Conservation (phyloP, 2,797 vertebrate genomes). For the Pangasius sanitwongsei region DNA sequence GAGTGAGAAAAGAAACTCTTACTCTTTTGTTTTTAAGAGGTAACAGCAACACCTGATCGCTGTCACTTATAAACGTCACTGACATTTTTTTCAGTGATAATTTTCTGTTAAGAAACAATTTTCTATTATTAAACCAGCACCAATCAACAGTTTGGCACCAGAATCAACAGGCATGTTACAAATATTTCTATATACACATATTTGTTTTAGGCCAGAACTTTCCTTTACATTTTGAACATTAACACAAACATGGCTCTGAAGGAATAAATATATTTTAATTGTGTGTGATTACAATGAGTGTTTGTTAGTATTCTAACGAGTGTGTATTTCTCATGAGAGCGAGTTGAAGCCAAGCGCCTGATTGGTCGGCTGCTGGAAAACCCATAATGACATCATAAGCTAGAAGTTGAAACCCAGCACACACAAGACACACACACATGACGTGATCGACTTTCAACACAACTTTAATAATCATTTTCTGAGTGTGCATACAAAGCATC, state of each 20-base stretch:
- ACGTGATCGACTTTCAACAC: slow-evolving; percentile 65
- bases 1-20: too few species aligned
- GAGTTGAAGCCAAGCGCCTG: neutral
- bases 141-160: neutral
- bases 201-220: neutral
- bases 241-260: neutral
- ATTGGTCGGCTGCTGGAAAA: neutral
- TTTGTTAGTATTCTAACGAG: neutral
- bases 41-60: too few species aligned
- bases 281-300: neutral
- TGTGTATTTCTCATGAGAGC: fast-evolving
- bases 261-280: neutral
- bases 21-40: too few species aligned
- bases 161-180: neutral
- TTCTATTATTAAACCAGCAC: neutral
- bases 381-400: neutral
- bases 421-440: neutral
- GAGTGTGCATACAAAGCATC: slow-evolving; percentile 86
- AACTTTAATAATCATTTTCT: slow-evolving; percentile 82
- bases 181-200: neutral
- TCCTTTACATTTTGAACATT: neutral
- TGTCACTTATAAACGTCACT: too few species aligned
- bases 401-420: neutral
- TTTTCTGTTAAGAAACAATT: too few species aligned
- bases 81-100: too few species aligned